Conservation (phyloP, 1,140 invertebrate species). For the Panulirus ornatus region DNA sequence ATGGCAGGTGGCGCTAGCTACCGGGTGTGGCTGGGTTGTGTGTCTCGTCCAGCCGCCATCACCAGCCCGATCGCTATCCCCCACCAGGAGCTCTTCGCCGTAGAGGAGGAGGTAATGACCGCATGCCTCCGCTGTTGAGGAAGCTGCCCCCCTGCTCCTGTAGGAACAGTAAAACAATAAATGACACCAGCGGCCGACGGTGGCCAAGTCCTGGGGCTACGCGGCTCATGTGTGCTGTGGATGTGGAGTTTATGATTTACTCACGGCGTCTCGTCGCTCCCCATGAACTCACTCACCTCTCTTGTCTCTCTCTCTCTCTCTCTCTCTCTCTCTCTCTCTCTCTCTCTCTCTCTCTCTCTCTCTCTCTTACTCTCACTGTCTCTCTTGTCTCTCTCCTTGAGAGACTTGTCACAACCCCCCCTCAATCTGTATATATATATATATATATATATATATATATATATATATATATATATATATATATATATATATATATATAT, state of each 20-base stretch:
- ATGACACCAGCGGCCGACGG: background rate
- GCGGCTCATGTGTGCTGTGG: background rate
- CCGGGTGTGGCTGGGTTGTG: conserved; percentile 1
- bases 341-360: conserved; percentile 1
- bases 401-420: too few species aligned
- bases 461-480: too few species aligned
- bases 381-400: background rate
- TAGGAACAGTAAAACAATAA: conserved; percentile 44
- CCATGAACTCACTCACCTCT: background rate
- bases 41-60: background rate
- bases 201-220: background rate
- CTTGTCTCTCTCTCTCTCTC: background rate
- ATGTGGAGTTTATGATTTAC: conserved; percentile 28
- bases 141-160: too few species aligned
- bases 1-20: conserved; percentile 35
- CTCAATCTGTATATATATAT: too few species aligned
- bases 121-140: background rate
- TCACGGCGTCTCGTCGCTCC: conserved; percentile 26
- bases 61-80: background rate
- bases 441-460: too few species aligned
- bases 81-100: too few species aligned
- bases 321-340: background rate
- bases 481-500: background rate
- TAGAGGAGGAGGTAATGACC: conserved; percentile 28
- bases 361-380: background rate